Evolutionary conservation across 2,113 vertebrate genomes (phyloP), one percentile per base, ranked within the genome.

Genomic region (Benitochromis conjunctus): DNA sequence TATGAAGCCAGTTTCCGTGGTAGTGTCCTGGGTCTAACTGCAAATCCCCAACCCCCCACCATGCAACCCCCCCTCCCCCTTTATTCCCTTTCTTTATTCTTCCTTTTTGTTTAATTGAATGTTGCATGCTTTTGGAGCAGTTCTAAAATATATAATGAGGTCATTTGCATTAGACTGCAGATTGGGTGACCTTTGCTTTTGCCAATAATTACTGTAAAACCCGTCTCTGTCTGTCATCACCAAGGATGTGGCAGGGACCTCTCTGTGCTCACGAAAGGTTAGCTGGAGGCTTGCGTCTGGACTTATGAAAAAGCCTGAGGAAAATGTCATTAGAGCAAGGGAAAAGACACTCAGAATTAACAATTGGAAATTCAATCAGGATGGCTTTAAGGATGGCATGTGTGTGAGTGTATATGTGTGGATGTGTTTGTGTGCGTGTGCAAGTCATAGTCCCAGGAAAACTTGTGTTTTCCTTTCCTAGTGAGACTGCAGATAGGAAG

Each of bases 151-250:
- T 96, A 94, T 95, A 97, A 97, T 97, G 96, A 97, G 96, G 95
- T 95, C 94, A 95, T 97, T 97, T 97, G 95, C 96, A 97, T 97
- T 95, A 96, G 91, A 92, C 94, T 96, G 93, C 91, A 95, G 96
- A 96, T 96, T 96, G 93, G 85, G 26, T 97, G 95, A 97, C 96
- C 97, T 98, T 97, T 97, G 95, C 95, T 96, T 97, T 96, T 96
- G 96, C 94, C 96, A 96, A 96, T 97, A 97, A 98, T 97, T 97
- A 97, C 96, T 95, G 95, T 96, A 93, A 96, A 96, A 94, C 85
- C 91, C 83, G 53, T 94, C 93, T 95, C 93, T 94, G 95, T 95
- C 94, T 93, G 94, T 94, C 93, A 94, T 94, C 90, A 92, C 86
- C 92, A 78, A 92, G 89, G 92, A 92, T 93, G 90, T 94, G 94